Conservation (phyloP, 2,797 vertebrate genomes). For the Macrochelys suwanniensis region DNA sequence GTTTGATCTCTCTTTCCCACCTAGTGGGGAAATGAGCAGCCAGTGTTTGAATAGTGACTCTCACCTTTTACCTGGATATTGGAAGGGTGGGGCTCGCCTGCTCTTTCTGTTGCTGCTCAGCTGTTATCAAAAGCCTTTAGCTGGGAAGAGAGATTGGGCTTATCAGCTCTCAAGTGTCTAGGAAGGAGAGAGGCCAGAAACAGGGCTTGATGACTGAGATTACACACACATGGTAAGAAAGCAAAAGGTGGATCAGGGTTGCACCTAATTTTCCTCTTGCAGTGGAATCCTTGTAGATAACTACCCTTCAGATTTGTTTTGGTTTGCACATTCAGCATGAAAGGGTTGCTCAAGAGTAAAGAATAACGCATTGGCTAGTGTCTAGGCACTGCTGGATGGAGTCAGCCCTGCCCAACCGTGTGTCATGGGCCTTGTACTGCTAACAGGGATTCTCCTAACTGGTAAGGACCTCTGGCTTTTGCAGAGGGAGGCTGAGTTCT, state of each 20-base stretch:
- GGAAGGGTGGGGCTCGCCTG: not conserved
- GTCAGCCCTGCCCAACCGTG: not conserved
- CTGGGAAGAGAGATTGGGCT: conserved; percentile 37
- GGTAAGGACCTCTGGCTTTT: not conserved
- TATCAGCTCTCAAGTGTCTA: conserved; percentile 25
- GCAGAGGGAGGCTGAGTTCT: not conserved
- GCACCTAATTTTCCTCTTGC: rapidly evolving
- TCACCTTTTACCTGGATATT: not conserved
- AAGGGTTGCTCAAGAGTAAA: not conserved
- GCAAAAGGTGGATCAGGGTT: conserved; percentile 57
- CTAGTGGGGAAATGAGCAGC: conserved; percentile 37
- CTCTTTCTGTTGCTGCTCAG: rapidly evolving
- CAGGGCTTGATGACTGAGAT: not conserved
- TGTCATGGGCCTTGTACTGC: not conserved
- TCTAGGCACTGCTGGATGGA: not conserved
- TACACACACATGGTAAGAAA: not conserved
- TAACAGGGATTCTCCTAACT: not conserved
- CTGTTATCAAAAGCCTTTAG: conserved; percentile 8
- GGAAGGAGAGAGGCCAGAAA: not conserved
- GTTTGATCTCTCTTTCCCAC: not conserved
- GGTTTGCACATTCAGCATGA: too few relatives aligned
- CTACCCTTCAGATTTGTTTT: too few relatives aligned
- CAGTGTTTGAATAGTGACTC: conserved; percentile 61
- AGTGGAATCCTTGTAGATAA: rapidly evolving
- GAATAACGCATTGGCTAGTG: too few relatives aligned